Conservation (phyloP, 2,113 vertebrate genomes). For the human region DNA sequence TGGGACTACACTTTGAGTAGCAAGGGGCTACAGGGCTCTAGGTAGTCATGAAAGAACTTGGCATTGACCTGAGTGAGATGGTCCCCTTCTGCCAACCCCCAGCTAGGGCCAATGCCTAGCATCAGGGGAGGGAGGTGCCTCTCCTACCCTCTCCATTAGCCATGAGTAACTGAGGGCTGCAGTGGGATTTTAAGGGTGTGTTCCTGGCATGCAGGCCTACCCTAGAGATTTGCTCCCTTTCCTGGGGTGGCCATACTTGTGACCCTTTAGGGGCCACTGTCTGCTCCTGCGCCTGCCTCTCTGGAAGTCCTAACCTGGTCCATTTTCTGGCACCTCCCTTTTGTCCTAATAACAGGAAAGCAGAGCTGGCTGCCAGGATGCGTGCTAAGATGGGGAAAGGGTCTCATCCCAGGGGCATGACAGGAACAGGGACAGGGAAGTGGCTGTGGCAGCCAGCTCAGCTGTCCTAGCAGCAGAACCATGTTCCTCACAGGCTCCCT, state of each 20-base stretch:
- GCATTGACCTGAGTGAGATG: not conserved
- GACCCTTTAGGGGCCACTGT: not conserved
- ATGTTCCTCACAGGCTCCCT: not conserved
- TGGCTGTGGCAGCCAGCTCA: not conserved
- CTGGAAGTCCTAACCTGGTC: not conserved
- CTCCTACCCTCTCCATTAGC: not conserved
- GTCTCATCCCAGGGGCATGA: not conserved
- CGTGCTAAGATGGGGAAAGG: not conserved
- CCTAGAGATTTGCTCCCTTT: not conserved
- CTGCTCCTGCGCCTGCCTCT: not conserved
- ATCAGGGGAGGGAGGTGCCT: not conserved
- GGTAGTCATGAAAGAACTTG: not conserved
- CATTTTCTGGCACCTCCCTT: not conserved
- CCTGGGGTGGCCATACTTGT: not conserved
- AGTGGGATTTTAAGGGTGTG: not conserved
- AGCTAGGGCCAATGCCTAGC: not conserved
- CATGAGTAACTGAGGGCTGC: not conserved
- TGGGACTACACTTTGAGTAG: not conserved
- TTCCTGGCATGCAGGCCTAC: not conserved
- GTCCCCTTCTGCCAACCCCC: not conserved
- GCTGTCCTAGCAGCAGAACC: not conserved
- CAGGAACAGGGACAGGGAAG: not conserved
- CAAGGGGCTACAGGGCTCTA: not conserved
- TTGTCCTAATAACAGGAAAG: constrained; percentile 22
- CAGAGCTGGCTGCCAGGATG: not conserved